A percentile compares a stretch with the other conserved stretches of the same genome.
These are phyloP conservation scores for Oplegnathus fasciatus DNA, from an alignment of 2,113 vertebrate genomes.

Conservation along the genomic window DNA sequence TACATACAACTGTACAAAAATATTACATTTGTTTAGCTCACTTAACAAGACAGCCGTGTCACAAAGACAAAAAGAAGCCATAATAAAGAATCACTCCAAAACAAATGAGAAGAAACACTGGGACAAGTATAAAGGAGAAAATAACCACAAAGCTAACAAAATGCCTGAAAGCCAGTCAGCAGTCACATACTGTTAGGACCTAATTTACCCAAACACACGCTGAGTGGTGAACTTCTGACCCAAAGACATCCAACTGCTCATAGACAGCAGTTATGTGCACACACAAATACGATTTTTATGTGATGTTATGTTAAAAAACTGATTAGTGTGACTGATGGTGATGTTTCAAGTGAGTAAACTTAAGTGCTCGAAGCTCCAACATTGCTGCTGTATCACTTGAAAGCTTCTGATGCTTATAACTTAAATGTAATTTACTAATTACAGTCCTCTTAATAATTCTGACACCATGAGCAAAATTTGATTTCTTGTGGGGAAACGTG, in stretches of 20 bases:
- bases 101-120: background rate
- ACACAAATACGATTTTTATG: background rate
- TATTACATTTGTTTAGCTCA: background rate
- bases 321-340: background rate
- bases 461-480: too few species aligned
- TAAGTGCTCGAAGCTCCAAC: background rate
- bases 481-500: background rate
- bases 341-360: background rate
- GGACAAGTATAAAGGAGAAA: background rate
- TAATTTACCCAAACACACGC: constrained; percentile 10
- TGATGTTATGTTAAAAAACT: background rate
- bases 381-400: background rate
- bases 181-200: background rate
- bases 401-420: background rate
- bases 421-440: too few species aligned
- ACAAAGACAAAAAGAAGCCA: background rate
- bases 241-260: background rate
- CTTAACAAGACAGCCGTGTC: background rate
- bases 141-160: background rate
- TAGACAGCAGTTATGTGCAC: background rate
- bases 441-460: background rate
- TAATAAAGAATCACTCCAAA: background rate
- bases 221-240: constrained; percentile 14
- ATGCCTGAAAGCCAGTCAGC: background rate
- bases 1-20: too few species aligned